A percentile compares a stretch with the other conserved stretches of the same genome.
phyloP scores from a whole-genome alignment of 1,140 invertebrate species.

The Littorina saxatilis region DNA sequence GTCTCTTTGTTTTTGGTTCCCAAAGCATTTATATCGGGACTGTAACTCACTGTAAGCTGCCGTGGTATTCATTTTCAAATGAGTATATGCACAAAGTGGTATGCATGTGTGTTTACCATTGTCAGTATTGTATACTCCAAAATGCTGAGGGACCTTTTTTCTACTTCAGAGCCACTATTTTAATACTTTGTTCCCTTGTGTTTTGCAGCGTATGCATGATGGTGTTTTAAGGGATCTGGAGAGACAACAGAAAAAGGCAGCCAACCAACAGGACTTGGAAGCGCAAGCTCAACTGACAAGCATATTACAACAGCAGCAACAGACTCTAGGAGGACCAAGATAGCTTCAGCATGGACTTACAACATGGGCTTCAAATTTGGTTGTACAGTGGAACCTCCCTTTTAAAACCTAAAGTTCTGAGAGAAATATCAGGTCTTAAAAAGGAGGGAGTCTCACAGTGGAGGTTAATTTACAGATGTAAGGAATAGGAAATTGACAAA shows the following conservation, averaged over 20 bases:
- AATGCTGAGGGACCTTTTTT: not conserved
- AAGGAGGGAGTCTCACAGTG: too few relatives aligned
- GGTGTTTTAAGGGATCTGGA: slow-evolving; percentile 21
- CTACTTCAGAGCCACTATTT: not conserved
- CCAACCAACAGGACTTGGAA: not conserved
- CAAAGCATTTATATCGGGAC: not conserved
- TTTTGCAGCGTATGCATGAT: not conserved
- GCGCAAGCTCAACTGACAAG: not conserved
- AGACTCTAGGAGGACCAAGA: not conserved
- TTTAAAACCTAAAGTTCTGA: not conserved
- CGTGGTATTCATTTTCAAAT: not conserved
- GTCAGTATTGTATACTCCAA: not conserved
- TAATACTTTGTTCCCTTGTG: not conserved
- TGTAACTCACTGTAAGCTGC: too few relatives aligned
- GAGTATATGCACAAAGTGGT: not conserved
- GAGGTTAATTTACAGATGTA: too few relatives aligned
- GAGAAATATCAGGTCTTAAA: not conserved
- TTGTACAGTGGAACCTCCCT: not conserved
- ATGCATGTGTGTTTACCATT: too few relatives aligned
- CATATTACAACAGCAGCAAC: not conserved
- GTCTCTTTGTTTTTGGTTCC: not conserved
- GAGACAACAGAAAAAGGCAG: not conserved
- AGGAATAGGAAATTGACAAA: too few relatives aligned
- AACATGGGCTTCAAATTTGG: not conserved
- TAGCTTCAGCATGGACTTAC: not conserved